Evolutionary conservation across 2,888 invertebrate species (phyloP), one percentile per base, ranked within the genome.

Genomic region (Phymatocera aterrima): DNA sequence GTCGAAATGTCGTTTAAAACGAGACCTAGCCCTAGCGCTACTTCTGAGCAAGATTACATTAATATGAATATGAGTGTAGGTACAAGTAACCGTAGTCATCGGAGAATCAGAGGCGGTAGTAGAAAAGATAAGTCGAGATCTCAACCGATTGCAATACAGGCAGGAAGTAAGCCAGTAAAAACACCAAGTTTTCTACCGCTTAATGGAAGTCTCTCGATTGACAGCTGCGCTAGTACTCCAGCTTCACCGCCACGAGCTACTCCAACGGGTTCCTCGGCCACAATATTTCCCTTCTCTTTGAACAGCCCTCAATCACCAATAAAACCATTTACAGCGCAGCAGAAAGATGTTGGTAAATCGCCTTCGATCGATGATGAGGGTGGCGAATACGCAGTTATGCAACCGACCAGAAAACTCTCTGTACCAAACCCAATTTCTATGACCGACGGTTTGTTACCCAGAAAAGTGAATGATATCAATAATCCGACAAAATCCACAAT

Each of bases 241-340:
- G 92, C 91, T 57, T 91, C 92, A n/a, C 91, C 91, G 24, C 87
- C 89, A 0, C 87, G 92, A n/a, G 90, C 92, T 2, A 93, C 94
- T 0, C 93, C 93, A 0, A 93, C 93, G 1, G 94, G 94, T 64
- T 94, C 92, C 2, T 92, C 92, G 78, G 90, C 93, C 5, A 94
- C 94, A 0, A 93, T 95, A 80, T 95, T 95, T 88, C 94, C 95
- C 1, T 92, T 95, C 84, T 94, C 93, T 80, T 88, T 94, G 61
- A 94, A 94, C 87, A 94, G 94, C 82, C 95, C 95, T 0, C 92
- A 93, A 18, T 94, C 94, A 2, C 94, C 94, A 0, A 91, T 92
- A 28, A 93, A 93, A 81, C 87, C 91, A 0, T 91, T 91, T 72
- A 89, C 91, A 24, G 82, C 82, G 61, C 82, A 83, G 81, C 81